Conservation (phyloP, 64 coral and sea anemone species). For the Montipora sp. region DNA sequence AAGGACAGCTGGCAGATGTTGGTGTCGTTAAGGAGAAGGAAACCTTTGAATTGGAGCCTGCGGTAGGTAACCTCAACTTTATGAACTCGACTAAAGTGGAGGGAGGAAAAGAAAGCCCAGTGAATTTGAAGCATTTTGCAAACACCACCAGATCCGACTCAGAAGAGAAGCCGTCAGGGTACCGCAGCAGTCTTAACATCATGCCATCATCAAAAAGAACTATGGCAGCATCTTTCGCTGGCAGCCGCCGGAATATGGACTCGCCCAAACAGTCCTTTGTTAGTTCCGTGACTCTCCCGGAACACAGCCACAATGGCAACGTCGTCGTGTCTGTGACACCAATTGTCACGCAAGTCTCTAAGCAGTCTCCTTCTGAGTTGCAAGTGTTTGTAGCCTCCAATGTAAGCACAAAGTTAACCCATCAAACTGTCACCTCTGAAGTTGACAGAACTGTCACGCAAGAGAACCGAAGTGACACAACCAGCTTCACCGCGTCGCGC, state of each 20-base stretch:
- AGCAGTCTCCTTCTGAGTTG: not conserved
- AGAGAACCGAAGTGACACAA: not conserved
- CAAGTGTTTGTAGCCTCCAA: conserved; percentile 26
- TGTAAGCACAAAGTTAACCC: conserved; percentile 33
- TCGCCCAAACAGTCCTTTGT: conserved; percentile 33
- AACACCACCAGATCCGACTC: not conserved
- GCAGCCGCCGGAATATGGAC: conserved; percentile 14
- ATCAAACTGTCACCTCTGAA: conserved; percentile 13
- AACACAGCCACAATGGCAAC: conserved; percentile 12
- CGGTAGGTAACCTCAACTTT: not conserved
- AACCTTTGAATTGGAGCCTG: not conserved
- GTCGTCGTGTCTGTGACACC: conserved; percentile 28
- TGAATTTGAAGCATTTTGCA: not conserved
- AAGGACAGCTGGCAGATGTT: not conserved
- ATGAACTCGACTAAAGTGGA: not conserved
- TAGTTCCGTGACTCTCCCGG: conserved; percentile 39
- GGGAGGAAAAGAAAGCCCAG: not conserved
- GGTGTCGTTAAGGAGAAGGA: conserved; percentile 10
- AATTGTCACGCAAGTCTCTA: not conserved
- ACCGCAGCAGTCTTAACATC: conserved; percentile 42
- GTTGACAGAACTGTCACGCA: conserved; percentile 30
- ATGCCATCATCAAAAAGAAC: conserved; percentile 14
- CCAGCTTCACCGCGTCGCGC: not conserved
- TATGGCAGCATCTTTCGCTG: conserved; percentile 25
- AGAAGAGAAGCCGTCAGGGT: not conserved